Base-by-base conservation (phyloP, 2,797 vertebrate species). In the Thalassophryne amazonica region DNA sequence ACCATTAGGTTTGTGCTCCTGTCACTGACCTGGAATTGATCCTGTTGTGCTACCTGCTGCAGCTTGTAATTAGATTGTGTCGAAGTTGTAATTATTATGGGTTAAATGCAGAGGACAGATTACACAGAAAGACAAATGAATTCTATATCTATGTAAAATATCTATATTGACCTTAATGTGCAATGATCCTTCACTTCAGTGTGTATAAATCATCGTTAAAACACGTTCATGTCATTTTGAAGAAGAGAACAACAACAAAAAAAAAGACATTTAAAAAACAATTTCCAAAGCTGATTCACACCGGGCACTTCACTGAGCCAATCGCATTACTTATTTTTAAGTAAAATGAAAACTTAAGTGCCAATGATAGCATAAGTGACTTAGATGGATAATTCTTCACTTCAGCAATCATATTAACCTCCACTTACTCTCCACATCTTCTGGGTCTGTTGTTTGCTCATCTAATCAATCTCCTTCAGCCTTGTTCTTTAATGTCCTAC, bases 401-500 rank as follows among this genome's bases (percentile, higher is more conserved):
- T 65, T 79, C 53, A 73, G 58, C 80, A 80, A 80, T 85, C 78
- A 74, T 81, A 87, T 83, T 82, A 82, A 81, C 80, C 76, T 70
- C 76, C 71, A 80, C 79, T 80, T 77, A 81, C 73, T 55, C 79
- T 60, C 61, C 67, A 80, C 72, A 71, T 76, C 71, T 75, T 72
- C 72, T 80, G 70, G 69, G 78, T 61, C 74, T 49, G 63, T 83
- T 86, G 80, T 85, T 81, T 81, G 80, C 69, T 84, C 78, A 71
- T 86, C 80, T 80, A 78, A 88, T 89, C 81, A 85, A 87, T 86
- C 84, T 82, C 72, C 67, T 70, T 73, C 81, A 84, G 70, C 59
- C 80, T 71, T 82, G 81, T 85, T 88, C 84, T 85, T 88, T 86
- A 84, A 86, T 85, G 83, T 81, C 73, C 76, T 80, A 77, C 79